Evolutionary conservation across 2,113 vertebrate genomes (phyloP), one percentile per base, ranked within the genome.

Genomic region (Cinclus cinclus): DNA sequence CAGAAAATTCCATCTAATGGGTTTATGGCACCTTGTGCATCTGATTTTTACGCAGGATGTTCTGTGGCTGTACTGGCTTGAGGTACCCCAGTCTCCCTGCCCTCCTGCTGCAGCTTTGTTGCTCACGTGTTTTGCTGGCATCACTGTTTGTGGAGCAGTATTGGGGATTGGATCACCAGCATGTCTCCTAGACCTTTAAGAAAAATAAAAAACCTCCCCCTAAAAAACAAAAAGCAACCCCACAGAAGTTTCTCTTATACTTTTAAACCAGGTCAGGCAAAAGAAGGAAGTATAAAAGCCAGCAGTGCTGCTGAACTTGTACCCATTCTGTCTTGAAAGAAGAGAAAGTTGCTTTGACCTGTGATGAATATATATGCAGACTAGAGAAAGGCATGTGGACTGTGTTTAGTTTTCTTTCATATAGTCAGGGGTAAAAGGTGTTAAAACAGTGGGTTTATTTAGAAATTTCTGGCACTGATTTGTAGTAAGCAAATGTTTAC

Each of bases 401-500:
- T 73, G 2, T 77, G 55, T 31, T 74, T 59, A 27, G 35, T 83
- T 79, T 85, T 52, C 24, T 80, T 85, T 86, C 30, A 15, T 65
- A 31, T 41, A 83, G 8, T 75, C 19, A 6, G 12, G 71, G 21
- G 28, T 69, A 88, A 86, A 82, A 83, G 50, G 41, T 93, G 78
- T 91, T 87, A 90, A 91, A 88, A 83, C 67, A 62, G 30, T 90
- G 53, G 35, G 64, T 90, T 83, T 88, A 56, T 93, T 93, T 92
- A 93, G 52, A 35, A 60, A 8, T 68, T 90, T 90, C 42, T 96
- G 94, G 74, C 82, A 56, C 55, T 75, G 79, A 77, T 52, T 59
- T 80, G 52, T 52, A 89, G 68, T 78, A 93, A 90, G 69, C 63
- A 88, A 89, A 71, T 92, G 44, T 83, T 96, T 92, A 83, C 77